Base-by-base conservation (phyloP, 2,113 vertebrate species). In the Todiramphus saurophagus region DNA sequence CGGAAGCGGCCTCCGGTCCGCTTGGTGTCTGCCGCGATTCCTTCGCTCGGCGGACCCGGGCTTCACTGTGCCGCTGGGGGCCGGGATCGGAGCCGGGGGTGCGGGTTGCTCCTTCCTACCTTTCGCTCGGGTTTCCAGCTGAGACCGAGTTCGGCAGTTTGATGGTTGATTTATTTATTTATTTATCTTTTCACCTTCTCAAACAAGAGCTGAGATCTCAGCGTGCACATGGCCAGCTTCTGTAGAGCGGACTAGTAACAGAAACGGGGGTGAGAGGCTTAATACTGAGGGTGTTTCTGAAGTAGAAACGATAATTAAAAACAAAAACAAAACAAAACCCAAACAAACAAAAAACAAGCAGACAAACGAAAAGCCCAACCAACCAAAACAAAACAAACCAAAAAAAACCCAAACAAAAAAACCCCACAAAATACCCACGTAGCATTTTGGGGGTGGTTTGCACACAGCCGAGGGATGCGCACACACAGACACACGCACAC, bases 241-340 rank as follows among this genome's bases (percentile, higher is more conserved):
- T 39, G 35, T 19, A 23, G 35, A 16, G 35, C 27, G 35, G 50
- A 18, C 46, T 48, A 5, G 21, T 14, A 28, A 5, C 46, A 27
- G 33, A 14, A 17, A 3, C 43, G 25, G 11, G 11, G 25, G 12
- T 5, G 27, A 7, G n/a, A 20, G 18, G 19, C 16, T 41, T 7
- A 0, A 5, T 2, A 1, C 2, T 27, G 6, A 4, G 41, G 7
- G 0, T n/a, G 35, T 2, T 46, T 12, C 25, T 60, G n/a, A 27
- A 33, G 17, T 16, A 17, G 62, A 16, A 70, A 16, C 5, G 11
- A 1, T 8, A 5, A 6, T 21, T 20, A 2, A 6, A 10, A 35
- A 10, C 41, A 33, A n/a, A n/a, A n/a, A n/a, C 9, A 13, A 5
- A 25, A 30, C 15, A 17, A 5, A 37, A 19, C 24, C 30, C 25